Percentiles rank a stretch among this genome's conserved stretches.
phyloP scores from a whole-genome alignment of 2,113 vertebrate genomes.

The Cinclus mexicanus region DNA sequence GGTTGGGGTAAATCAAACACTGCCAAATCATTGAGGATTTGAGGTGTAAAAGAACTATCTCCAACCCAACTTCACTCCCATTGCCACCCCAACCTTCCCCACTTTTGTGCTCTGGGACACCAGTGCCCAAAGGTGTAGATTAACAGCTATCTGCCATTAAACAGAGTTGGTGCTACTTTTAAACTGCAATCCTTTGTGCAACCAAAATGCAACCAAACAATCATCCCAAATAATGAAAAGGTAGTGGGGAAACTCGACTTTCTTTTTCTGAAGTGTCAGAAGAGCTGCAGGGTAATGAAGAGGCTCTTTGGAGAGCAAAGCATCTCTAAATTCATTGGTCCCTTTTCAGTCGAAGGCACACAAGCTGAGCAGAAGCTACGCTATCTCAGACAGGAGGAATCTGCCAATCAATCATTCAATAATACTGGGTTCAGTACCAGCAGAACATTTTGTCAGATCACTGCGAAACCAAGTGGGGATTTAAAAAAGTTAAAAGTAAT shows the following conservation, averaged over 20 bases:
- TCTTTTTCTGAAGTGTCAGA: not conserved
- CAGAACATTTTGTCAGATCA: not conserved
- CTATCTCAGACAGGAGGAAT: not conserved
- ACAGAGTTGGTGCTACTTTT: not conserved
- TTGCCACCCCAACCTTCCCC: not conserved
- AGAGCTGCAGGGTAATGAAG: not conserved
- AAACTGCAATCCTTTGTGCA: not conserved
- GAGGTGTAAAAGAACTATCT: not conserved
- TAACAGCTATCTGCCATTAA: not conserved
- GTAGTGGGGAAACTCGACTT: not conserved
- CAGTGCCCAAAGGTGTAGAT: not conserved
- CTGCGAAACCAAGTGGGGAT: not conserved
- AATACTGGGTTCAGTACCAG: not conserved
- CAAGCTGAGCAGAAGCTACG: not conserved
- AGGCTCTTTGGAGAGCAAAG: not conserved
- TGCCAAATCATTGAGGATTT: not conserved
- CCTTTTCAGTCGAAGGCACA: not conserved
- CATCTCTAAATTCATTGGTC: not conserved
- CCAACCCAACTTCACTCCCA: not conserved
- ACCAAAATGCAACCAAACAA: not conserved
- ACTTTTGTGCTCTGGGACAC: not conserved
- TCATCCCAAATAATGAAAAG: not conserved
- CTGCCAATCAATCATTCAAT: not conserved
- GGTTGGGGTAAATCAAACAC: not conserved
- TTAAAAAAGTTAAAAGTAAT: not conserved